A percentile compares a stretch with the other conserved stretches of the same genome.
These are phyloP conservation scores for Morpho helenor DNA, from an alignment of 2,888 invertebrate species.

Conservation along the genomic window DNA sequence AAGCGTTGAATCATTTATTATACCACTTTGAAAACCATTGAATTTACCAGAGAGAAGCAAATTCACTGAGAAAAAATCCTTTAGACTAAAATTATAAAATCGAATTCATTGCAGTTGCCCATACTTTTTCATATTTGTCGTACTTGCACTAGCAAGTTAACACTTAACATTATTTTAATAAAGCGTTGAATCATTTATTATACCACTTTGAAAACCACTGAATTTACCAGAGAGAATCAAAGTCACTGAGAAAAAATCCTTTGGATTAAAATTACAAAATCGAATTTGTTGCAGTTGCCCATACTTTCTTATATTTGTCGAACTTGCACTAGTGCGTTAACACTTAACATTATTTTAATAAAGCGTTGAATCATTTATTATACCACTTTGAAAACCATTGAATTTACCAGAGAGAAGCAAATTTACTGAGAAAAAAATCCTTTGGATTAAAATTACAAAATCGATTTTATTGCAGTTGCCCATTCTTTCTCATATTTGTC, in stretches of 20 bases:
- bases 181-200: too few relatives aligned
- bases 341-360: too few relatives aligned
- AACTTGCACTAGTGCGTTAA: conserved; percentile 23
- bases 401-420: conserved; percentile 20
- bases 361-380: too few relatives aligned
- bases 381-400: conserved; percentile 9
- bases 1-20: too few relatives aligned
- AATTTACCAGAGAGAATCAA: conserved; percentile 16
- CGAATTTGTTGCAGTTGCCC: conserved; percentile 25
- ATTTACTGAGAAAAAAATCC: conserved; percentile 17
- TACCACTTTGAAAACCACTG: conserved; percentile 11
- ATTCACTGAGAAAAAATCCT: conserved; percentile 17
- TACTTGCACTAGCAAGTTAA: conserved; percentile 24
- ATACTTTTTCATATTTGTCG: conserved; percentile 28
- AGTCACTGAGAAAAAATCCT: conserved; percentile 14
- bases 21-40: conserved; percentile 9
- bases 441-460: conserved; percentile 23
- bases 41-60: conserved; percentile 20
- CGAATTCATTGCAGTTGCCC: conserved; percentile 25
- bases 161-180: too few relatives aligned
- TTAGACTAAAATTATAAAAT: conserved; percentile 23
- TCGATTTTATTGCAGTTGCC: conserved; percentile 25
- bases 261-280: conserved; percentile 24
- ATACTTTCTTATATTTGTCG: conserved; percentile 28
- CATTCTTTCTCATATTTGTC: conserved; percentile 28